A percentile compares a stretch with the other conserved stretches of the same genome.
phyloP scores from a whole-genome alignment of 2,888 invertebrate genomes.

The Macaria notata region DNA sequence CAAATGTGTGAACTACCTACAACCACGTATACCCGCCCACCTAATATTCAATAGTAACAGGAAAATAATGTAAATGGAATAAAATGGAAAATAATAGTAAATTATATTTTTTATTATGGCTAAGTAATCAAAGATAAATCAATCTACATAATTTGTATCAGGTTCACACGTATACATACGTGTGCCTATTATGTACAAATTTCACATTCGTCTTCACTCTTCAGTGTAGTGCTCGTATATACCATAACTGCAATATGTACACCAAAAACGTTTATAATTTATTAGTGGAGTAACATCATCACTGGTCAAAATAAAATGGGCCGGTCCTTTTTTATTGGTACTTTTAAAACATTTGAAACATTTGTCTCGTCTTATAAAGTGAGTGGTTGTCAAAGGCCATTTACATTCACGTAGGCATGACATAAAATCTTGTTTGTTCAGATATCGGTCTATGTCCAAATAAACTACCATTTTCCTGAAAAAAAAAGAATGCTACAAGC shows the following conservation, averaged over 20 bases:
- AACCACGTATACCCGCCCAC: constrained; percentile 6
- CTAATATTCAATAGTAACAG: constrained; percentile 8
- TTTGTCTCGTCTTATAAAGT: constrained; percentile 9
- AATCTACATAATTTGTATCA: constrained; percentile 8
- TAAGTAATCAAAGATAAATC: constrained; percentile 9
- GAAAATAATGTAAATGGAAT: constrained; percentile 9
- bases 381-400: constrained; percentile 8
- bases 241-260: constrained; percentile 7
- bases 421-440: constrained; percentile 8
- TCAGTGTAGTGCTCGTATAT: constrained; percentile 6
- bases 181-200: constrained; percentile 9
- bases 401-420: constrained; percentile 8
- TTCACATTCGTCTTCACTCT: constrained; percentile 7
- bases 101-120: constrained; percentile 8
- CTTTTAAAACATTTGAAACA: constrained; percentile 8
- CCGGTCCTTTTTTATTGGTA: constrained; percentile 9
- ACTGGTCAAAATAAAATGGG: constrained; percentile 8
- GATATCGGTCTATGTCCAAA: constrained; percentile 7
- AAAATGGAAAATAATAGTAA: constrained; percentile 9
- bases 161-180: constrained; percentile 8
- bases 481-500: constrained; percentile 7
- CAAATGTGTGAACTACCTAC: constrained; percentile 9
- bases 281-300: constrained; percentile 8
- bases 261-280: constrained; percentile 8
- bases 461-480: constrained; percentile 7